Base-by-base conservation (phyloP, 2,113 vertebrate species). In the Eudyptes chrysolophus region DNA sequence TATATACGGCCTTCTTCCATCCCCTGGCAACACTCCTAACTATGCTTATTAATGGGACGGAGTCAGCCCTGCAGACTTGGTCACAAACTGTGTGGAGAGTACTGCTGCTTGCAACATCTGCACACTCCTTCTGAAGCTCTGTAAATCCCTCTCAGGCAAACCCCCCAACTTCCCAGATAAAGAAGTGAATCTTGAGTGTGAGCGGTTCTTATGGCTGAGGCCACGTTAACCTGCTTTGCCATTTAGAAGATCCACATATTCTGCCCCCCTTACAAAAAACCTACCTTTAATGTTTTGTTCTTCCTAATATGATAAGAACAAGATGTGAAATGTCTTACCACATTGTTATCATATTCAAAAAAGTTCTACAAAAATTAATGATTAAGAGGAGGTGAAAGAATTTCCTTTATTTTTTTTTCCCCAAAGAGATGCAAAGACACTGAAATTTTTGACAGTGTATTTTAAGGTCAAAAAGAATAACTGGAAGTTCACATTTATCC, bases 391-490 rank as follows among this genome's bases (percentile, higher is more conserved):
- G 3, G 8, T 5, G 4, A 87, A 52, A 55, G 62, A 49, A 84
- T 40, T 60, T 36, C 6, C 3, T 26, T 65, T 21, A 30, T 36
- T 34, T 27, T 19, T 46, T 75, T 46, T 17, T 29, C 24, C 24
- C 48, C 34, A 8, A 82, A 81, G 8, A 46, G 18, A 75, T 72
- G n/a, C 19, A 75, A 95, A 92, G 11, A 61, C 8, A 90, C 20
- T 65, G 29, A 16, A 84, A 86, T 25, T 77, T 52, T 94, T 90
- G 55, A 74, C 30, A 77, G 36, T 38, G 70, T 86, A 85, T 80
- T 65, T 48, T 94, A 89, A 89, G 49, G 51, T 90, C 72, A 94
- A 70, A 90, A 58, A 89, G 22, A 89, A 20, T 66, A 71, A 60
- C 76, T 29, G 68, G 55, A 93, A 58, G 57, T 84, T 95, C 60